These are phyloP conservation scores for Pelagia noctiluca DNA, from an alignment of 30 jellyfish, hydroid and myxozoan species.

Conservation along the genomic window DNA sequence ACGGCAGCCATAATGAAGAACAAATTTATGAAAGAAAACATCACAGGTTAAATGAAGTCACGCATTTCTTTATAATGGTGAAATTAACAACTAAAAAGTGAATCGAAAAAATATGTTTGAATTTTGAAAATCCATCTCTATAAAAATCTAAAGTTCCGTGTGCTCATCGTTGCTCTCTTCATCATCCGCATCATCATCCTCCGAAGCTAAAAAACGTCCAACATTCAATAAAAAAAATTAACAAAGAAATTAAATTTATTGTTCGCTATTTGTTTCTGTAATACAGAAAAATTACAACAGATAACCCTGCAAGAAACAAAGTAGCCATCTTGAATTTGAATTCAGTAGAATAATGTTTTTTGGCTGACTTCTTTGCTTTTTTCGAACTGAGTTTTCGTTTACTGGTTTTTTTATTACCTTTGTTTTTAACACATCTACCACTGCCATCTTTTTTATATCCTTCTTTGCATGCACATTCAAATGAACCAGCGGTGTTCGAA, in stretches of 20 bases:
- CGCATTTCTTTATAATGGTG: too few relatives aligned
- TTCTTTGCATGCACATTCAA: conserved; percentile 76
- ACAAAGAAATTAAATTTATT: too few relatives aligned
- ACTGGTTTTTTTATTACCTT: conserved; percentile 54
- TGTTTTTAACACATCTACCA: conserved; percentile 59
- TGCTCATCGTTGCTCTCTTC: background rate
- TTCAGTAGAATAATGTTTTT: conserved; percentile 67
- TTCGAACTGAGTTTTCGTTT: background rate
- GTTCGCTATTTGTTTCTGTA: too few relatives aligned
- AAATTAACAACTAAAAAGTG: too few relatives aligned
- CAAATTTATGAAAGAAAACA: too few relatives aligned
- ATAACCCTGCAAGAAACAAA: conserved; percentile 63
- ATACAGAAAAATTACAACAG: background rate
- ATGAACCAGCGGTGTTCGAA: conserved; percentile 78
- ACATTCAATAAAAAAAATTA: background rate
- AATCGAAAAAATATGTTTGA: too few relatives aligned
- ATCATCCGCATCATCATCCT: background rate
- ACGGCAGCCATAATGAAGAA: too few relatives aligned
- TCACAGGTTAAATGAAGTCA: too few relatives aligned
- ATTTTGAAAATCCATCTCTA: too few relatives aligned
- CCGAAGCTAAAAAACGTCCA: background rate
- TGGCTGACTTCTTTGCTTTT: conserved; percentile 2
- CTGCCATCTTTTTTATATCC: conserved; percentile 70
- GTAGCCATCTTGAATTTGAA: conserved; percentile 81
- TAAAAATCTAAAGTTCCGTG: background rate